A percentile compares a stretch with the other conserved stretches of the same genome.
These are phyloP conservation scores for Centropristis striata DNA, from an alignment of 2,113 vertebrate species.

Conservation along the genomic window DNA sequence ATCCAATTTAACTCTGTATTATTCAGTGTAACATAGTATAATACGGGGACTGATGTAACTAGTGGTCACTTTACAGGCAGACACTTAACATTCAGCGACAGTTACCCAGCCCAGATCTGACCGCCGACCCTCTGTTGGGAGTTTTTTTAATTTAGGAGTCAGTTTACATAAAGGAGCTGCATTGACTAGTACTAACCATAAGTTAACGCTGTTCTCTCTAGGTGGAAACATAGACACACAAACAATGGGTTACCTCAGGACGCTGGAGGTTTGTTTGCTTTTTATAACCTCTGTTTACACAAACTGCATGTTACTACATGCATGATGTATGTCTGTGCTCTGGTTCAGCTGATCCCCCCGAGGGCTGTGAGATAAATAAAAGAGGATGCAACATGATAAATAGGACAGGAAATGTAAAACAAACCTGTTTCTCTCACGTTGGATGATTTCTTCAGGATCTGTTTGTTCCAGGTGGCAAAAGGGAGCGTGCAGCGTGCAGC, in stretches of 20 bases:
- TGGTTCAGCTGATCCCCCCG: not conserved
- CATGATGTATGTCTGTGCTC: not conserved
- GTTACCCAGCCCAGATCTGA: conserved; percentile 1
- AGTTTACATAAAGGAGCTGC: not conserved
- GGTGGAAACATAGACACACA: not conserved
- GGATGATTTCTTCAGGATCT: not conserved
- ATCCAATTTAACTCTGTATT: conserved; percentile 11
- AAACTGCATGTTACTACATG: not conserved
- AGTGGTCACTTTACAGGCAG: conserved; percentile 14
- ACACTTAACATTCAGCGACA: conserved; percentile 16
- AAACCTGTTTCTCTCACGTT: too few species aligned
- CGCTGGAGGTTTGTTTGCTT: not conserved
- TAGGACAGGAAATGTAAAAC: not conserved
- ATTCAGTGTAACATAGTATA: conserved; percentile 16
- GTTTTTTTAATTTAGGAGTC: conserved; percentile 27
- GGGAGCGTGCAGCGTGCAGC: too few species aligned
- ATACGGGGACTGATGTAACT: conserved; percentile 24
- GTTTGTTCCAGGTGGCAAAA: not conserved
- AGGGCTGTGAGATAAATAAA: not conserved
- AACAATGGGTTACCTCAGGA: not conserved
- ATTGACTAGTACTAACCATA: not conserved
- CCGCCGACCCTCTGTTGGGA: conserved; percentile 12
- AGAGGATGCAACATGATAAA: not conserved
- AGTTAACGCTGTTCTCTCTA: not conserved
- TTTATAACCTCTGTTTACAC: not conserved